Conservation (phyloP, 2,888 invertebrate genomes). For the Drosophila hamatofila region DNA sequence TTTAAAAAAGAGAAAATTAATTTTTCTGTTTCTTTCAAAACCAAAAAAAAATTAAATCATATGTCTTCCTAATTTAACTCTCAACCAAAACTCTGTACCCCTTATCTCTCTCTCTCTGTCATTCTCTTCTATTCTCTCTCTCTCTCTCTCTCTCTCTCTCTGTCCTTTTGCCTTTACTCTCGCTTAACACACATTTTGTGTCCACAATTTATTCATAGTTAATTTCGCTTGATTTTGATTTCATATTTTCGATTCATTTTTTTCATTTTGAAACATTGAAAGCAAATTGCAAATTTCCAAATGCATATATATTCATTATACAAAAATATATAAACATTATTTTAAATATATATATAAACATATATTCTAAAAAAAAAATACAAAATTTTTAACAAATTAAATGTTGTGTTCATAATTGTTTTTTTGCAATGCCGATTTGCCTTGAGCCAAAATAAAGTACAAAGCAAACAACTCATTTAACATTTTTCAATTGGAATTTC, state of each 20-base stretch:
- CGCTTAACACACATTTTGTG: conserved; percentile 55
- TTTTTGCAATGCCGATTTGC: conserved; percentile 70
- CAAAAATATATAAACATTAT: conserved; percentile 43
- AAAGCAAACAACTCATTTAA: conserved; percentile 27
- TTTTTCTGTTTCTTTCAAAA: conserved; percentile 39
- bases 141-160: conserved; percentile 38
- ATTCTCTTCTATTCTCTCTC: conserved; percentile 36
- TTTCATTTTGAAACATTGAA: conserved; percentile 31
- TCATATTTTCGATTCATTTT: conserved; percentile 13
- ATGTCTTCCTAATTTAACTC: conserved; percentile 51
- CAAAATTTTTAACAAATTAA: conserved; percentile 56
- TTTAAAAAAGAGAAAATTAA: conserved; percentile 45
- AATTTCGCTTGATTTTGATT: conserved; percentile 33
- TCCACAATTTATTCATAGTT: conserved; percentile 46
- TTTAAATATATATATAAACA: conserved; percentile 39
- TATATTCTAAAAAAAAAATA: conserved; percentile 41
- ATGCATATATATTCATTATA: conserved; percentile 55
- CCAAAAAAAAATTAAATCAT: conserved; percentile 55
- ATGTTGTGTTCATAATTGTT: conserved; percentile 75
- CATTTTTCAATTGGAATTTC: conserved; percentile 45
- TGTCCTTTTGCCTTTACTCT: conserved; percentile 26
- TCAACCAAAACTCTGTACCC: conserved; percentile 36
- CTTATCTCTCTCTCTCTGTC: conserved; percentile 35
- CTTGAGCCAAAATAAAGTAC: conserved; percentile 67
- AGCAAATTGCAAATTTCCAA: conserved; percentile 50